Evolutionary conservation across 2,888 invertebrate species (phyloP), one percentile per base, ranked within the genome.

Genomic region (Phyto melanocephala): DNA sequence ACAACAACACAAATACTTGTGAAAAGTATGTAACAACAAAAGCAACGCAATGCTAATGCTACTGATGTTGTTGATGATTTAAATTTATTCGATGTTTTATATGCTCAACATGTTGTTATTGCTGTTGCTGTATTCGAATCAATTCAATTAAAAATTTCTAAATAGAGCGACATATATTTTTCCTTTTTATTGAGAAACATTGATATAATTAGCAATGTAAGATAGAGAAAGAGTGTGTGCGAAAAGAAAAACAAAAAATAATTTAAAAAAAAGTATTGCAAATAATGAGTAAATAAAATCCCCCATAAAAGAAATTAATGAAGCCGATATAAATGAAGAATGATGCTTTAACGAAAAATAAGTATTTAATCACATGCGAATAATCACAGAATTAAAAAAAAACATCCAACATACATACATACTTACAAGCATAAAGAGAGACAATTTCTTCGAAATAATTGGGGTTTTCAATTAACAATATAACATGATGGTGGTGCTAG

Each of bases 191-290:
- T 82, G 82, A 79, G 82, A 82, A 82, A 82, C 79, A 24, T 70
- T 75, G 75, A 75, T 82, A 79, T 79, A 82, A 79, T 79, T 82
- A 82, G 82, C 79, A 71, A 65, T 75, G 68, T 60, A 75, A 79
- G 75, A 70, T 70, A 58, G 52, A 82, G 67, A 54, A 75, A 82
- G 58, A 70, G 74, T 81, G 50, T 58, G 54, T 60, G 45, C 42
- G 52, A 63, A 54, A 22, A 28, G 54, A 37, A 62, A 37, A 40
- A 33, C 24, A 17, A 54, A 50, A 52, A 52, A 47, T 56, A 40
- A 56, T 28, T 28, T 5, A 28, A 5, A 40, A 17, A 24, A 50
- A 47, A 28, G 28, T 6, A 40, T 28, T 74, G 56, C 5, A 58
- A 58, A 20, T 22, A 58, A 76, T 62, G 68, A 77, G 47, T 75